A percentile compares a stretch with the other conserved stretches of the same genome.
phyloP scores from a whole-genome alignment of 2,888 invertebrate species.

The Chirona hameri region DNA sequence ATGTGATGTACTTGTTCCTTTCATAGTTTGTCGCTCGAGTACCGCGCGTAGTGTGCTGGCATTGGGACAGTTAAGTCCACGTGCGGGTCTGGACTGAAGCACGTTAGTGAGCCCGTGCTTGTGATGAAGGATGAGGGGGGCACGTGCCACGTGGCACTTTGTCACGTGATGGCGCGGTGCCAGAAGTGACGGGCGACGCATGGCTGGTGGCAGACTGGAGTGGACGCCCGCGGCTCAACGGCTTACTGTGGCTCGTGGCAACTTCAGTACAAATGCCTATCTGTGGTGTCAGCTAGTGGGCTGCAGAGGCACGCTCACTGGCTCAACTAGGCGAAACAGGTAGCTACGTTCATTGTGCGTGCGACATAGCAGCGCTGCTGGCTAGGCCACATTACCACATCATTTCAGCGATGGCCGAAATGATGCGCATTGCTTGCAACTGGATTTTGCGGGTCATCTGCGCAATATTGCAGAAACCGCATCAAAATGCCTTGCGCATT shows the following conservation, averaged over 20 bases:
- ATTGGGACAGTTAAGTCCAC: background rate
- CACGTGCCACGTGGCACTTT: background rate
- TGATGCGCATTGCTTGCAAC: too few relatives aligned
- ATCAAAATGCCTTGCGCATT: too few relatives aligned
- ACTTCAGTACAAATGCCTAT: background rate
- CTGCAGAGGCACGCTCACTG: background rate
- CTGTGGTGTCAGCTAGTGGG: background rate
- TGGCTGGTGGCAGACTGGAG: background rate
- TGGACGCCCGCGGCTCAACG: too few relatives aligned
- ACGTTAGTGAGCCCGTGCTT: too few relatives aligned
- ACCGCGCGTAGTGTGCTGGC: background rate
- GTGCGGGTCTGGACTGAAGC: too few relatives aligned
- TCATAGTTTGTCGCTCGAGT: background rate
- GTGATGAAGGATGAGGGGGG: background rate
- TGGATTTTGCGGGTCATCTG: too few relatives aligned
- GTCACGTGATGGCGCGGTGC: background rate
- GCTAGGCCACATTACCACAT: too few relatives aligned
- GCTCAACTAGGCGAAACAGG: background rate
- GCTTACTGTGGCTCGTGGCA: background rate
- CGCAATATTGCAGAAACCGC: too few relatives aligned
- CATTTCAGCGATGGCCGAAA: too few relatives aligned
- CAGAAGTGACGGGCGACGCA: background rate
- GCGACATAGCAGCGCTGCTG: too few relatives aligned
- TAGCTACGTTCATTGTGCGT: background rate
- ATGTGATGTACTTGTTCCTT: constrained; percentile 2